Conservation (phyloP, 2,797 vertebrate genomes). For the Pangasius macronema region DNA sequence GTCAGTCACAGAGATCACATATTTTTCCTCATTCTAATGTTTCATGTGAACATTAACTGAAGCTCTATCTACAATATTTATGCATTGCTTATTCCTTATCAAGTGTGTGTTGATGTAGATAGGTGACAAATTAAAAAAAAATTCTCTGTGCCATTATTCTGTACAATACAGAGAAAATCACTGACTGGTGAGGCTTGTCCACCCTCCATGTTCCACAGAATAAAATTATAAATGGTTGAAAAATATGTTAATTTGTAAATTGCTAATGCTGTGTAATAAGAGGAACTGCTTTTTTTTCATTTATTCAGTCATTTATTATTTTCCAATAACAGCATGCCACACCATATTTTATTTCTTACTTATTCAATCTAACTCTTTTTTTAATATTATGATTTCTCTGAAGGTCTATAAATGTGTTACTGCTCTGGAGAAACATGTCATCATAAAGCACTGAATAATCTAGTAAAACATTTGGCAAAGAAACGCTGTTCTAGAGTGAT, state of each 20-base stretch:
- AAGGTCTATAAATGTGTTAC: neutral
- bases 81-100: neutral
- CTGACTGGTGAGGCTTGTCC: neutral
- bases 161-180: neutral
- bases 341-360: neutral
- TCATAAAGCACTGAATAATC: neutral
- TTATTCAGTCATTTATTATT: neutral
- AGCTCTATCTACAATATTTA: neutral
- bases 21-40: neutral
- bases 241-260: neutral
- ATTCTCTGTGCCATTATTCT: neutral
- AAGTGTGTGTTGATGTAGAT: neutral
- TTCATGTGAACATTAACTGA: neutral
- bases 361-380: neutral
- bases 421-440: neutral
- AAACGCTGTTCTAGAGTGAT: neutral
- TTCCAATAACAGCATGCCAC: neutral
- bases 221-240: neutral
- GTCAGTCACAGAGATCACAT: neutral
- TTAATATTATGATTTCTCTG: neutral
- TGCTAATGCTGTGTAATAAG: neutral
- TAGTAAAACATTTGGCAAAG: neutral
- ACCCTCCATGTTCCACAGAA: neutral
- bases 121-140: neutral
- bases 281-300: neutral